These are phyloP conservation scores for Erpetoichthys calabaricus DNA, from an alignment of 2,797 vertebrate genomes.

Conservation along the genomic window DNA sequence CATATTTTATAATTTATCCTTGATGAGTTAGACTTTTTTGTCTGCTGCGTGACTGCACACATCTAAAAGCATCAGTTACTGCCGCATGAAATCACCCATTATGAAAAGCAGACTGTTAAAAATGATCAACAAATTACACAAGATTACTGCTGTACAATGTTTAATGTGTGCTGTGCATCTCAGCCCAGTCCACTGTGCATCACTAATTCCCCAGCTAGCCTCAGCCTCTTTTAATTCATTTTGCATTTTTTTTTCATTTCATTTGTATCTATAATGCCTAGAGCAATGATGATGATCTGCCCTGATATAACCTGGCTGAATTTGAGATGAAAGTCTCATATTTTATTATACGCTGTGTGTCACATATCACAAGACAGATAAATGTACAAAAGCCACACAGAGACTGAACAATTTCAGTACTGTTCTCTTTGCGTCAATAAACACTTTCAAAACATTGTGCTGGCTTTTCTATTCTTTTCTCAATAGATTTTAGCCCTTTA, in stretches of 20 bases:
- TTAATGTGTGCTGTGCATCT: constrained; percentile 27
- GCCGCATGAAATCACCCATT: constrained; percentile 35
- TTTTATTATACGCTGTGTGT: no score
- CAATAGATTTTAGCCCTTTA: background rate
- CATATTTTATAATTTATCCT: constrained; percentile 16
- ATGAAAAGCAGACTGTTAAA: constrained; percentile 30
- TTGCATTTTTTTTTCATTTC: no score
- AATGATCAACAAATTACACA: constrained; percentile 31
- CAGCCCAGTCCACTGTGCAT: constrained; percentile 35
- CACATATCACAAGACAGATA: no score
- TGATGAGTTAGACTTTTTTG: constrained; percentile 18
- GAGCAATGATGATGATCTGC: background rate
- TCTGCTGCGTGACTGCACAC: constrained; percentile 20
- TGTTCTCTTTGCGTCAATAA: no score
- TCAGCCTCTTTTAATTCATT: no score
- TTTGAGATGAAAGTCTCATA: background rate
- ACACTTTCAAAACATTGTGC: background rate
- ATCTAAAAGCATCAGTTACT: constrained; percentile 35
- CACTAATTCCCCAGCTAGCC: constrained; percentile 19
- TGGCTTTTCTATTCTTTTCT: background rate
- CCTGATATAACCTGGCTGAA: background rate
- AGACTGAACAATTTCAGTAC: no score
- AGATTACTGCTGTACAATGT: constrained; percentile 23
- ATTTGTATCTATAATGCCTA: no score
- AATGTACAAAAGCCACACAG: no score